Evolutionary conservation across 2,113 vertebrate species (phyloP), one percentile per base, ranked within the genome.

Genomic region (Pterophyllum scalare): DNA sequence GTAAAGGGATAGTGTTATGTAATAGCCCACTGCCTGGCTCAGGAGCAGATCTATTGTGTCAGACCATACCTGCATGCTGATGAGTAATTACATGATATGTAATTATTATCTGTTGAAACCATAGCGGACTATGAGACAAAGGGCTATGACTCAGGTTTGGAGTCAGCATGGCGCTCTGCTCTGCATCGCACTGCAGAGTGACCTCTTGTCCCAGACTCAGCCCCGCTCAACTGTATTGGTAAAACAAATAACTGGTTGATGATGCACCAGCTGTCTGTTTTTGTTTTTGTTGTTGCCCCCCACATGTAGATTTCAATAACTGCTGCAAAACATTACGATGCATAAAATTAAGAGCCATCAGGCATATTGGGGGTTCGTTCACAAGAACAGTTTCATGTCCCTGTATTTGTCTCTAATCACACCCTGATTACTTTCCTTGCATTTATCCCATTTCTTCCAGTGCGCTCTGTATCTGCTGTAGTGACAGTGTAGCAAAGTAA

Each of bases 1-100:
- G 80, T 87, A 79, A 89, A 91, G 77, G 84, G 89, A 91, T 76
- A 56, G 52, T 77, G 89, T 95, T 93, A 90, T 86, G 78, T 91
- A 94, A 93, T 77, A 67, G 81, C 83, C 82, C 4, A 33, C n/a
- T 22, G 75, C 38, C 81, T 61, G 84, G 80, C 79, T 89, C 77
- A n/a, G 83, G 57, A 57, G 81, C 75, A 75, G 59, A 59, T 81
- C 79, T 87, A 22, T 12, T n/a, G 19, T 19, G 70, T 62, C 67
- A 43, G 17, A 40, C 74, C 26, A 9, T 33, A 88, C 74, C 72
- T 91, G 3, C 52, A 2, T 46, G n/a, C 19, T 75, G 4, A 64
- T 56, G 70, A 61, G 58, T 77, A 5, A 31, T 70, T 49, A 52
- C 38, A 31, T 49, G 0, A 70, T 70, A 10, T 70, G 65, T 72